Base-by-base conservation (phyloP, 1,140 invertebrate genomes). In the silkworm (Bombyx mori) region DNA sequence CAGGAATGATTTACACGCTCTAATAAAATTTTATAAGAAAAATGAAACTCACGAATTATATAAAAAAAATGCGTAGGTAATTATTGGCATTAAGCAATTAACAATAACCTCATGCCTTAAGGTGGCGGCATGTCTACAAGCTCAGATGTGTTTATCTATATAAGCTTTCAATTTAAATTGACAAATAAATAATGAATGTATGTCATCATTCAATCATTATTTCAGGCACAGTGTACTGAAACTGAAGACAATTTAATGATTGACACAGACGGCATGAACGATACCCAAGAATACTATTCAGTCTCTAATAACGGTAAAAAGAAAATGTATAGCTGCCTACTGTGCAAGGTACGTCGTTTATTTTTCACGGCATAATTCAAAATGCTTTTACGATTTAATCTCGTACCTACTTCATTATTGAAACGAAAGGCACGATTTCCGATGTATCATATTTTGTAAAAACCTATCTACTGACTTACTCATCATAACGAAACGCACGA, bases 331-430 rank as follows among this genome's bases (percentile, higher is more conserved):
- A 48, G 56, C 12, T 84, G 81, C 55, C 71, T 73, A 50, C 68
- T 78, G 55, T 84, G 81, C 57, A 54, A 79, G 57, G 81, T 82
- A 68, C 76, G 79, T 60, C 44, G 12, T 54, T 55, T 35, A 35
- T 35, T 35, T 5, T 35, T 35, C 26, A 35, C 26, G 26, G 26
- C 26, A 35, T 35, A 35, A 35, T 35, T 35, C 26, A 35, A 35
- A 35, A 35, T 5, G 26, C 0, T 35, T 3, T 35, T 35, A 35
- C 0, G 0, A 35, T 35, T 35, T 35, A 35, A 35, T 35, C 26
- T 3, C 26, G 26, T 35, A 18, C 12, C 12, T 18, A 18, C 12
- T 18, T 18, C 12, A 18, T 18, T 18, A 18, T 18, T 18, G 12
- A 18, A 35, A 35, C 26, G 4, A 35, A 2, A 35, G 26, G 2